Conservation (phyloP, 2,888 invertebrate genomes). For the Melieria crassipennis region DNA sequence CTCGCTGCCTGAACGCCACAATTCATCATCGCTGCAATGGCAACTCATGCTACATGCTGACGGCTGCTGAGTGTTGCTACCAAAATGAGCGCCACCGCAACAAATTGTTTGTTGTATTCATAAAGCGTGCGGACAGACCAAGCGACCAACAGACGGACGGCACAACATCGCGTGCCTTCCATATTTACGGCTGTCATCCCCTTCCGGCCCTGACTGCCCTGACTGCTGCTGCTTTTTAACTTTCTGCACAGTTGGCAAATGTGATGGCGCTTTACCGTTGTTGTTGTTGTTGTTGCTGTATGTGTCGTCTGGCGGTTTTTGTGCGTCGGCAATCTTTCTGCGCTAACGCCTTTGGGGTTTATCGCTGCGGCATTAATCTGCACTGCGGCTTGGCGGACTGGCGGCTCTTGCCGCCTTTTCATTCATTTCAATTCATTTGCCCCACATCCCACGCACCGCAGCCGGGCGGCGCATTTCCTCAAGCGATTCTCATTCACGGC, state of each 20-base stretch:
- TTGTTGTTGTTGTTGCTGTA: not conserved
- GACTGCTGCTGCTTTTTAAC: no score
- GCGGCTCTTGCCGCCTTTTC: no score
- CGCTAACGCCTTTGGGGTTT: slow-evolving; percentile 35
- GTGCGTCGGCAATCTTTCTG: slow-evolving; percentile 21
- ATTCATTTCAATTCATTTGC: no score
- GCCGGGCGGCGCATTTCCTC: no score
- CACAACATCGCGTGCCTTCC: not conserved
- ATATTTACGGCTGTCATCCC: not conserved
- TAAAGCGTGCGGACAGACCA: slow-evolving; percentile 8
- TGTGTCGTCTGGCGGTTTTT: slow-evolving; percentile 18
- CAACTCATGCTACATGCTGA: not conserved
- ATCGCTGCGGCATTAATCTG: slow-evolving; percentile 26
- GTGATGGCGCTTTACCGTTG: no score
- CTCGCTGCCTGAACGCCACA: not conserved
- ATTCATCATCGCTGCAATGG: slow-evolving; percentile 20
- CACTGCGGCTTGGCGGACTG: not conserved
- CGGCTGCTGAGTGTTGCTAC: not conserved
- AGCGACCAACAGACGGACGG: slow-evolving; percentile 4
- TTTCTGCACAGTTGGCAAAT: no score
- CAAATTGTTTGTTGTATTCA: not conserved
- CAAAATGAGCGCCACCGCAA: not conserved
- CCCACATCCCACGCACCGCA: no score
- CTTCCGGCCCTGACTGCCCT: not conserved
- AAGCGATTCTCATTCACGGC: no score